These are phyloP conservation scores for Macrosiphum euphorbiae DNA, from an alignment of 2,888 invertebrate genomes.

Conservation along the genomic window DNA sequence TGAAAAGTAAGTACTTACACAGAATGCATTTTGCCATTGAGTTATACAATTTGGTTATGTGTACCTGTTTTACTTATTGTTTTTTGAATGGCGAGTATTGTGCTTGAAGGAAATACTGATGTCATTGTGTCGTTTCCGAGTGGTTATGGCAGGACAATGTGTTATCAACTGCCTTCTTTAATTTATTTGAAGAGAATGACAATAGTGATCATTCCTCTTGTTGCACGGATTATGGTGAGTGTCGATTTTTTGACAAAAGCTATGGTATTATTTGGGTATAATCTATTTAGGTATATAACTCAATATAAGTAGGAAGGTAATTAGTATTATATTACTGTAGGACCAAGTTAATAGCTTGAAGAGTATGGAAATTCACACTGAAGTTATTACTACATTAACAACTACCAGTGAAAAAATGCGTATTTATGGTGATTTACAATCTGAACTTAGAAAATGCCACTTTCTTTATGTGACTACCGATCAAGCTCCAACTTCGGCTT, in stretches of 20 bases:
- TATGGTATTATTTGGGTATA: not conserved
- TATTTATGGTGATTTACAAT: conserved; percentile 79
- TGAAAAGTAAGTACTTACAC: conserved; percentile 75
- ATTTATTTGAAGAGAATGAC: conserved; percentile 84
- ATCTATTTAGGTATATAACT: too few species aligned
- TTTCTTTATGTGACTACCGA: conserved; percentile 98
- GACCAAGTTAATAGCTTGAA: conserved; percentile 93
- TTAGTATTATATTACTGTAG: conserved; percentile 70
- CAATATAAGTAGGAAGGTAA: not conserved
- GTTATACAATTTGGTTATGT: not conserved
- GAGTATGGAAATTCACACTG: not conserved
- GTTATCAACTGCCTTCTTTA: conserved; percentile 95
- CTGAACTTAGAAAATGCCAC: conserved; percentile 81
- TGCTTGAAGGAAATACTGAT: conserved; percentile 81
- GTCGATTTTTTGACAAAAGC: not conserved
- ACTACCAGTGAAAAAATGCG: conserved; percentile 79
- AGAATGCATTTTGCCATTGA: not conserved
- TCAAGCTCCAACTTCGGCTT: conserved; percentile 86
- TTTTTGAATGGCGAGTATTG: not conserved
- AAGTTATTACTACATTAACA: conserved; percentile 67
- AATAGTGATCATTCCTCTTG: conserved; percentile 93
- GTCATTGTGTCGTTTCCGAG: conserved; percentile 98
- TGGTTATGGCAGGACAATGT: conserved; percentile 98
- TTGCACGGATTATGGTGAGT: conserved; percentile 89
- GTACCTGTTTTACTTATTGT: conserved; percentile 68